These are phyloP conservation scores for Tonatia bakeri DNA, from an alignment of 2,113 vertebrate genomes.

Conservation along the genomic window DNA sequence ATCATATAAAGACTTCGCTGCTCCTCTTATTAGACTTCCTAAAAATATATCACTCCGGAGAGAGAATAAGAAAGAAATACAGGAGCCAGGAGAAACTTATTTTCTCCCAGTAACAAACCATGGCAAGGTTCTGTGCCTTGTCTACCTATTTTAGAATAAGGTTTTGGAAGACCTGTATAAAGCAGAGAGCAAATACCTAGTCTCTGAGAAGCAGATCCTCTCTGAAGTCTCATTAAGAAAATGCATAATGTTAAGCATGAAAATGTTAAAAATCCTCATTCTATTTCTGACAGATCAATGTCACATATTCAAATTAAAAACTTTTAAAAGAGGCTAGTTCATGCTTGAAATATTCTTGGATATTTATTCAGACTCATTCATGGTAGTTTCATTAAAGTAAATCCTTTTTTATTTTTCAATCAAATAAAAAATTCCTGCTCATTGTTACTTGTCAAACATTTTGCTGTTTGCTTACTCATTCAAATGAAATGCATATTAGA, in stretches of 20 bases:
- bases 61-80: not conserved
- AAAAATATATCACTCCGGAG: not conserved
- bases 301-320: not conserved
- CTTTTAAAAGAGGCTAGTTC: not conserved
- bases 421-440: slow-evolving; percentile 4
- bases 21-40: not conserved
- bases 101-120: not conserved
- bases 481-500: not conserved
- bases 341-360: not conserved
- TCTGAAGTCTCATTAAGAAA: not conserved
- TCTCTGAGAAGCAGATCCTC: not conserved
- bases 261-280: not conserved
- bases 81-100: not conserved
- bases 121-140: not conserved
- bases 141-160: not conserved
- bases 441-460: not conserved
- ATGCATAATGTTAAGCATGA: not conserved
- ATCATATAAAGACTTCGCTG: not conserved
- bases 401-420: not conserved
- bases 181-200: not conserved
- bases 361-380: not conserved
- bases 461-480: not conserved
- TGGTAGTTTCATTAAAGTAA: not conserved
- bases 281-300: not conserved
- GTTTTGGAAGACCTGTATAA: not conserved